Conservation (phyloP, 2,797 vertebrate genomes). For the Lepilemur septentrionalis region DNA sequence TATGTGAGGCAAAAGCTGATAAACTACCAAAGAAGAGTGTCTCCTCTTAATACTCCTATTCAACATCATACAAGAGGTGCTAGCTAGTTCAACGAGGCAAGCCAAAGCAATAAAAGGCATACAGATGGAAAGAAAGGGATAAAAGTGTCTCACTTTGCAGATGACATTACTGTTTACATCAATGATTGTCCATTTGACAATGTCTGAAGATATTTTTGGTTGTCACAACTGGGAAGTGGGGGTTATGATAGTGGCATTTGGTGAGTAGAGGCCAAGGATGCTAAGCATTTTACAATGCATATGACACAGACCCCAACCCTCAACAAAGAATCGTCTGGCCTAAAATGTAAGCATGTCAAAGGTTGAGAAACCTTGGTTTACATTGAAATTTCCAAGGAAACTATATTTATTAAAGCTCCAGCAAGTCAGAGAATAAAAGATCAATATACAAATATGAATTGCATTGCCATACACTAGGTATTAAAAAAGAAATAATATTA, state of each 20-base stretch:
- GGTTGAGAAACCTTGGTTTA: not conserved
- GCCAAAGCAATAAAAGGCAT: not conserved
- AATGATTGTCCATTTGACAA: not conserved
- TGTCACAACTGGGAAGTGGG: not conserved
- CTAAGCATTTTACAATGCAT: not conserved
- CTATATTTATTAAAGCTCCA: not conserved
- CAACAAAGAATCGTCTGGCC: not conserved
- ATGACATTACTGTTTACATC: not conserved
- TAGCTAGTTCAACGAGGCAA: not conserved
- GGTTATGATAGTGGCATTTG: too few species aligned
- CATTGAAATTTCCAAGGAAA: not conserved
- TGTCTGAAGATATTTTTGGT: not conserved
- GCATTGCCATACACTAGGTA: not conserved
- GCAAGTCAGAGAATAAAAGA: not conserved
- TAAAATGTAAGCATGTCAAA: not conserved
- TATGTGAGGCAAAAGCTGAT: not conserved
- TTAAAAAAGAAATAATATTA: not conserved
- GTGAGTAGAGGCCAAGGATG: not conserved
- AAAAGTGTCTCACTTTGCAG: not conserved
- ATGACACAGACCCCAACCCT: not conserved
- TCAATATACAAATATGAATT: not conserved
- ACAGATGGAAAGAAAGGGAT: not conserved
- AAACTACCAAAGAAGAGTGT: not conserved
- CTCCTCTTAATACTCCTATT: not conserved
- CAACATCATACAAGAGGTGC: not conserved